Evolutionary conservation across 2,888 invertebrate genomes (phyloP).

Genomic region (Liodrosophila aerea): DNA sequence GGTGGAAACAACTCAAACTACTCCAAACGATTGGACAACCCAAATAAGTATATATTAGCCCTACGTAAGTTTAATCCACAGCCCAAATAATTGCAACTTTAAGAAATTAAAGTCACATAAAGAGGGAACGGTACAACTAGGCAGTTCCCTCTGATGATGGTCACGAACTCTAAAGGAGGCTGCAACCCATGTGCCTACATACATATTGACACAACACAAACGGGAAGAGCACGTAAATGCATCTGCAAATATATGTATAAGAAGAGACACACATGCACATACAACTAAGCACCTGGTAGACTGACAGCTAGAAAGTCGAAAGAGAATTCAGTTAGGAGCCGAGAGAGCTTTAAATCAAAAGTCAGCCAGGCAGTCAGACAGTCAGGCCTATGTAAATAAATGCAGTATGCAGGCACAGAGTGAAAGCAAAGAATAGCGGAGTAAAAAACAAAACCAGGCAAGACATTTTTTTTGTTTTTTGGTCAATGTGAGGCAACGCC

Average conservation of each 20-base stretch:
- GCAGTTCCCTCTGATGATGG: slow-evolving; percentile 37
- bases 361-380: slow-evolving; percentile 54
- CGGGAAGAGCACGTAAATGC: slow-evolving; percentile 59
- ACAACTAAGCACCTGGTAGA: slow-evolving; percentile 46
- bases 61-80: slow-evolving; percentile 15
- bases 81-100: slow-evolving; percentile 36
- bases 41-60: too few species aligned
- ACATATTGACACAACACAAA: slow-evolving; percentile 56
- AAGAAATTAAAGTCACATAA: slow-evolving; percentile 56
- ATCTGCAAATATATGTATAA: slow-evolving; percentile 60
- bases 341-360: slow-evolving; percentile 69
- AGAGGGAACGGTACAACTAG: slow-evolving; percentile 1
- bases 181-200: slow-evolving; percentile 55
- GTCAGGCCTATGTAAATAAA: slow-evolving; percentile 71
- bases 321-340: slow-evolving; percentile 68
- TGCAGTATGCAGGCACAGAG: slow-evolving; percentile 65
- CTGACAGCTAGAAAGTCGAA: slow-evolving; percentile 56
- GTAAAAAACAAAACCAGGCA: slow-evolving; percentile 36
- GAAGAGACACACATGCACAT: slow-evolving; percentile 19
- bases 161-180: slow-evolving; percentile 40
- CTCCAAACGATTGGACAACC: too few species aligned
- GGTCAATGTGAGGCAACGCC: slow-evolving; percentile 44
- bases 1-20: too few species aligned
- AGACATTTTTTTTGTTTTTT: slow-evolving; percentile 45
- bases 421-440: slow-evolving; percentile 46